Conservation (phyloP, 2,888 invertebrate genomes). For the Siphlonurus alternatus region DNA sequence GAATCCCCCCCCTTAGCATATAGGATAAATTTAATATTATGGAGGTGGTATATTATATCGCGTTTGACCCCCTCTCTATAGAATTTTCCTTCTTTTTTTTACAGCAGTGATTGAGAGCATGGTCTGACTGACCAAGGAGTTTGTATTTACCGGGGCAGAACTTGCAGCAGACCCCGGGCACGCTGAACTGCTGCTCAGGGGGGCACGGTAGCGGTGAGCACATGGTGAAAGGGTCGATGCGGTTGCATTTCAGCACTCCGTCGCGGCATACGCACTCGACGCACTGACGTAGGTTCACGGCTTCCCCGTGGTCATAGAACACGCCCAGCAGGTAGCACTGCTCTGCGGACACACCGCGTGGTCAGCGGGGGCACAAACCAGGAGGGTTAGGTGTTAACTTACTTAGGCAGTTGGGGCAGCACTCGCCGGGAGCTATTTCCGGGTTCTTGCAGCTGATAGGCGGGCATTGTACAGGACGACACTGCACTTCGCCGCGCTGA, state of each 20-base stretch:
- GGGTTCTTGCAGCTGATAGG: slow-evolving; percentile 64
- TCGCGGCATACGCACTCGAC: slow-evolving; percentile 68
- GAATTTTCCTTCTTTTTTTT: too few species aligned
- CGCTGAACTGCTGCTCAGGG: slow-evolving; percentile 55
- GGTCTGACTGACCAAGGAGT: too few species aligned
- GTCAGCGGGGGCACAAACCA: background rate
- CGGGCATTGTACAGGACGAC: slow-evolving; percentile 67
- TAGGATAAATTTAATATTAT: too few species aligned
- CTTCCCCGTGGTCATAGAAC: slow-evolving; percentile 67
- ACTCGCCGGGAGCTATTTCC: slow-evolving; percentile 56
- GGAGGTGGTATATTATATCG: too few species aligned
- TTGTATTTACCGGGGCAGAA: slow-evolving; percentile 60
- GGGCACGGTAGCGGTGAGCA: slow-evolving; percentile 69
- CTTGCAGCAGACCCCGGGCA: slow-evolving; percentile 77
- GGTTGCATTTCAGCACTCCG: slow-evolving; percentile 61
- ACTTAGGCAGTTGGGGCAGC: slow-evolving; percentile 78
- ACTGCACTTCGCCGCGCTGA: slow-evolving; percentile 71
- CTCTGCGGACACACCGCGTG: slow-evolving; percentile 28
- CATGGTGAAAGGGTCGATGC: slow-evolving; percentile 49
- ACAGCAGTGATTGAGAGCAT: too few species aligned
- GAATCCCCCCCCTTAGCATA: too few species aligned
- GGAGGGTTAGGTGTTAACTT: slow-evolving; percentile 27
- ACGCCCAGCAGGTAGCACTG: slow-evolving; percentile 50
- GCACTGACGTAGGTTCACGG: slow-evolving; percentile 49
- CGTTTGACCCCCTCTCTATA: too few species aligned